phyloP scores from a whole-genome alignment of 2,888 invertebrate genomes.

The Meta bourneti region DNA sequence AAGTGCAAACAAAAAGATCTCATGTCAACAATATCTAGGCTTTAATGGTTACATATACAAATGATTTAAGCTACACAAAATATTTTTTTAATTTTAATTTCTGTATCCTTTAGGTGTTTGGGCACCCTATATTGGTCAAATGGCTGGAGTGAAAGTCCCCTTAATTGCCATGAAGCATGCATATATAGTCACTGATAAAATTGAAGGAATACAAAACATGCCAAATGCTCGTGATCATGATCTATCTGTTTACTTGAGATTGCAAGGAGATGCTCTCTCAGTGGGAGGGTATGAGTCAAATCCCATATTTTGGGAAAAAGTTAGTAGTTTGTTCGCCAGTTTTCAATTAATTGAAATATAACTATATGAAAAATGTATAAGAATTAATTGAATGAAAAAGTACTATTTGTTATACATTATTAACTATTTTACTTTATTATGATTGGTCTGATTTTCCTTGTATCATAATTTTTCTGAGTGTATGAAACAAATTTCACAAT shows the following conservation, averaged over 20 bases:
- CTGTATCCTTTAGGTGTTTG: conserved; percentile 85
- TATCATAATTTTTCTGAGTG: too few relatives aligned
- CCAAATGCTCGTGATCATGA: conserved; percentile 95
- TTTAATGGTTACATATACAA: too few relatives aligned
- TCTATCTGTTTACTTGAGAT: conserved; percentile 89
- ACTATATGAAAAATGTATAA: too few relatives aligned
- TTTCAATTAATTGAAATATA: neutral
- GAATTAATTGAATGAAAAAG: too few relatives aligned
- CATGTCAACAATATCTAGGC: too few relatives aligned
- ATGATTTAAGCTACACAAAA: too few relatives aligned
- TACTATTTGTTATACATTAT: too few relatives aligned
- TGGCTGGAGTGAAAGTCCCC: conserved; percentile 87
- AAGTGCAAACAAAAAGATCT: too few relatives aligned
- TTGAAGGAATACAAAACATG: conserved; percentile 87
- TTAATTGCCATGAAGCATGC: conserved; percentile 92
- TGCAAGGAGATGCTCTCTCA: conserved; percentile 90
- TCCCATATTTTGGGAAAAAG: conserved; percentile 89
- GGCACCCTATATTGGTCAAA: conserved; percentile 88
- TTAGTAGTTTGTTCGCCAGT: conserved; percentile 79
- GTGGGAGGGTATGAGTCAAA: conserved; percentile 94
- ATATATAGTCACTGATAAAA: conserved; percentile 90
- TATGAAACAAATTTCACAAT: too few relatives aligned
- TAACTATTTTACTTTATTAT: too few relatives aligned
- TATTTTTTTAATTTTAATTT: too few relatives aligned
- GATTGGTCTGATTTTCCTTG: too few relatives aligned